Percentiles rank a stretch among this genome's conserved stretches.
These are phyloP conservation scores for Cosmia pyralina DNA, from an alignment of 2,888 invertebrate genomes.

Conservation along the genomic window DNA sequence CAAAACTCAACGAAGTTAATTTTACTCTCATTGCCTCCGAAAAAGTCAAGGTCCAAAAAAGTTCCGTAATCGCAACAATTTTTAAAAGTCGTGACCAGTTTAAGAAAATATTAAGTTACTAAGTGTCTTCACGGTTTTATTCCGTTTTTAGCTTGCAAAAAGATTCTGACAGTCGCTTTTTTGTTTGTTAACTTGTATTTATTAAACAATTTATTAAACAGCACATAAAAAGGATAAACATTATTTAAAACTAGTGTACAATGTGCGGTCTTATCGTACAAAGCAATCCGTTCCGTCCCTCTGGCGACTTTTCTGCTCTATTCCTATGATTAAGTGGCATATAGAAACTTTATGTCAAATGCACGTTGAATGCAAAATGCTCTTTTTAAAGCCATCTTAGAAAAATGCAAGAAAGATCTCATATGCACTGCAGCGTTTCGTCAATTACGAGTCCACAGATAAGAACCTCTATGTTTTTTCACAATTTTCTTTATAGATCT, in stretches of 20 bases:
- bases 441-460: background rate
- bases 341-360: background rate
- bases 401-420: background rate
- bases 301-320: too few relatives aligned
- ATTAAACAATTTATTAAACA: too few relatives aligned
- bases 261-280: too few relatives aligned
- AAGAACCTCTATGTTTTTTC: background rate
- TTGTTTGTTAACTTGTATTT: too few relatives aligned
- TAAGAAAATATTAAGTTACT: constrained; percentile 24
- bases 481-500: background rate
- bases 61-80: constrained; percentile 56
- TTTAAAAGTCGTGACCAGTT: constrained; percentile 47
- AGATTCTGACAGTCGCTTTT: background rate
- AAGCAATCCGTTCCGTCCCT: too few relatives aligned
- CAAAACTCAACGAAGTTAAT: constrained; percentile 56
- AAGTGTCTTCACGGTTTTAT: constrained; percentile 1
- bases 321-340: too few relatives aligned
- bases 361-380: background rate
- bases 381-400: background rate
- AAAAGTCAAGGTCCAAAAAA: constrained; percentile 54
- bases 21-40: constrained; percentile 56
- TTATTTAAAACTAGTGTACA: too few relatives aligned
- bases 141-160: background rate
- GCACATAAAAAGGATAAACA: too few relatives aligned
- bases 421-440: too few relatives aligned